Percentiles rank a stretch among this genome's conserved stretches.
phyloP scores from a whole-genome alignment of 2,888 invertebrate genomes.

The Drosophila longiperda region DNA sequence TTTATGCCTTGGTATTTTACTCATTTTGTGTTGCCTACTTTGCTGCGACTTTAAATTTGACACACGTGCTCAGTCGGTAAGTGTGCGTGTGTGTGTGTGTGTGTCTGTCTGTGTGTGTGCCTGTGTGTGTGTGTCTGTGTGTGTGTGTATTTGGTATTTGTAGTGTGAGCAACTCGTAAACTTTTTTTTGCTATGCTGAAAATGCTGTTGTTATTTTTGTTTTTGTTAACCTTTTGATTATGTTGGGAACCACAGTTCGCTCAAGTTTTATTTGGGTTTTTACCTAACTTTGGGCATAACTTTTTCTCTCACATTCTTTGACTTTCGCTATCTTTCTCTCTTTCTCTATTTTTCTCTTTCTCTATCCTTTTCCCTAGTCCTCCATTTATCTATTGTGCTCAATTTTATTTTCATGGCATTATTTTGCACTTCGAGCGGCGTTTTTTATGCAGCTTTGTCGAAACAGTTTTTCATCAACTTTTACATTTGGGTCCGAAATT shows the following conservation, averaged over 20 bases:
- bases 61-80: slow-evolving; percentile 36
- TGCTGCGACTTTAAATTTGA: slow-evolving; percentile 69
- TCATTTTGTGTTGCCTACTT: slow-evolving; percentile 69
- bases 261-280: slow-evolving; percentile 20
- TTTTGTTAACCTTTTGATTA: slow-evolving; percentile 60
- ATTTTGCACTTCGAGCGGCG: slow-evolving; percentile 46
- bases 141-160: slow-evolving; percentile 29
- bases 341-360: background rate
- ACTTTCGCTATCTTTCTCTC: background rate
- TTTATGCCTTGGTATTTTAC: slow-evolving; percentile 18
- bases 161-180: slow-evolving; percentile 64
- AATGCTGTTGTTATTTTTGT: slow-evolving; percentile 22
- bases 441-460: slow-evolving; percentile 42
- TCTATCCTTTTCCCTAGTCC: background rate
- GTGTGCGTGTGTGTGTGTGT: background rate
- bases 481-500: slow-evolving; percentile 55
- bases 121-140: background rate
- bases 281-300: slow-evolving; percentile 59
- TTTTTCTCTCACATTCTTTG: slow-evolving; percentile 33
- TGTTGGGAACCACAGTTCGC: slow-evolving; percentile 55
- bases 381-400: slow-evolving; percentile 32
- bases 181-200: slow-evolving; percentile 56
- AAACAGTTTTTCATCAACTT: slow-evolving; percentile 70
- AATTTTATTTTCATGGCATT: slow-evolving; percentile 66
- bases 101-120: slow-evolving; percentile 4